Percentiles rank a stretch among this genome's conserved stretches.
phyloP scores from a whole-genome alignment of 2,888 invertebrate genomes.

The Metallyticus violacea region DNA sequence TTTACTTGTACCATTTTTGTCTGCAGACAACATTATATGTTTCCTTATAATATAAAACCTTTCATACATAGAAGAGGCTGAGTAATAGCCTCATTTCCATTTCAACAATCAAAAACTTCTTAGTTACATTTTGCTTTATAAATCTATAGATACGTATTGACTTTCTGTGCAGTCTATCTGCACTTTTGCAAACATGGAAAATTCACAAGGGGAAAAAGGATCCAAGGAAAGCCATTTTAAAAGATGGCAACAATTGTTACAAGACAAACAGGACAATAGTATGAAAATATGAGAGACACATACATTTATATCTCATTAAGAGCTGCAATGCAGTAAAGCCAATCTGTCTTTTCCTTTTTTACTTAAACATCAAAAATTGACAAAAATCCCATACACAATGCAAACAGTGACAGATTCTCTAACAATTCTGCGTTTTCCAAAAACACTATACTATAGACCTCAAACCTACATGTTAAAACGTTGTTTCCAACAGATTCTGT shows the following conservation, averaged over 20 bases:
- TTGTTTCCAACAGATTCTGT: no score
- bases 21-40: background rate
- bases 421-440: background rate
- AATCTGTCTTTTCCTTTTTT: background rate
- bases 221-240: background rate
- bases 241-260: background rate
- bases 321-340: background rate
- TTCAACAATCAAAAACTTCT: background rate
- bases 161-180: background rate
- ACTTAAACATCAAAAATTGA: no score
- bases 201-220: background rate
- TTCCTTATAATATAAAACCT: background rate
- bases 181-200: background rate
- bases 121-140: background rate
- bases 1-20: slow-evolving; percentile 7
- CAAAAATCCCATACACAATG: background rate
- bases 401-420: background rate
- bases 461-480: background rate
- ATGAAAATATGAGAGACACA: background rate
- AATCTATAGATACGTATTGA: background rate
- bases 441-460: background rate
- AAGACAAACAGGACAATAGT: background rate
- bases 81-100: background rate
- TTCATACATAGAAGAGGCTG: background rate
- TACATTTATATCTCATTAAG: background rate